Percentiles rank a stretch among this genome's conserved stretches.
phyloP scores from a whole-genome alignment of 2,888 invertebrate genomes.

The Deilephila porcellus region DNA sequence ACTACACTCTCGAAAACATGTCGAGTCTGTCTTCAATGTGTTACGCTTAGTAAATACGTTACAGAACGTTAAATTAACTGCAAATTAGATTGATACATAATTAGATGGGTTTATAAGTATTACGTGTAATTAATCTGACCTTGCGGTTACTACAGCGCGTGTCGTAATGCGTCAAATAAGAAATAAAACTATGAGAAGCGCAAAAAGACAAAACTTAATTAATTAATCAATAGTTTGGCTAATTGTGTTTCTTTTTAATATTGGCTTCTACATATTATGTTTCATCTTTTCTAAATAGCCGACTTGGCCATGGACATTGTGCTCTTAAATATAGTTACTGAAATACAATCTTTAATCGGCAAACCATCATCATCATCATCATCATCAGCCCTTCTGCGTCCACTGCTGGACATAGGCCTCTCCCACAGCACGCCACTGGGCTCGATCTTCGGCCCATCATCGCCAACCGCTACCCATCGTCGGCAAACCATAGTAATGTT shows the following conservation, averaged over 20 bases:
- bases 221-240: not conserved
- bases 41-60: slow-evolving; percentile 53
- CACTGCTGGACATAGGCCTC: no score
- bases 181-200: slow-evolving; percentile 1
- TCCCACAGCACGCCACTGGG: no score
- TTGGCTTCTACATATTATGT: not conserved
- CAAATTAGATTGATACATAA: slow-evolving; percentile 37
- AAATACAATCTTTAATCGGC: no score
- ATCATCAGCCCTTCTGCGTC: no score
- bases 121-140: slow-evolving; percentile 12
- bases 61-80: slow-evolving; percentile 36
- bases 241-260: not conserved
- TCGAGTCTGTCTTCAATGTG: slow-evolving; percentile 59
- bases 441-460: no score
- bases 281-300: not conserved
- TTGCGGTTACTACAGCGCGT: slow-evolving; percentile 8
- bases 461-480: no score
- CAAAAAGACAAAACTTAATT: not conserved
- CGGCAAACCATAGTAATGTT: no score
- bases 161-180: slow-evolving; percentile 12
- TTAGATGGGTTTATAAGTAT: slow-evolving; percentile 19
- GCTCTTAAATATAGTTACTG: no score
- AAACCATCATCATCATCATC: no score
- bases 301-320: no score
- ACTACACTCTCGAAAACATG: slow-evolving; percentile 50